Conservation (phyloP, 2,888 invertebrate genomes). For the Drosophila recens region DNA sequence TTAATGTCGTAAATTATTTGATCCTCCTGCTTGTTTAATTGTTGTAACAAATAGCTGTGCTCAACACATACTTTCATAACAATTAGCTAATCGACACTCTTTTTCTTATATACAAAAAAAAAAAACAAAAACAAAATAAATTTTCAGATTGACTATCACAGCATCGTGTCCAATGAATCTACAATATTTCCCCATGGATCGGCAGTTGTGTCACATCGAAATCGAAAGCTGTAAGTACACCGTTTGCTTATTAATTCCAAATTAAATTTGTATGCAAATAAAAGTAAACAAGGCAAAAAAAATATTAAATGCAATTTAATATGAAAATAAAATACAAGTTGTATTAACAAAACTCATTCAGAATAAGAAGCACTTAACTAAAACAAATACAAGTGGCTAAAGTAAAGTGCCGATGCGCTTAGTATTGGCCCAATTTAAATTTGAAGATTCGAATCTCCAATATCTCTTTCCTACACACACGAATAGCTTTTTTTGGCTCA, state of each 20-base stretch:
- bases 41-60: slow-evolving; percentile 68
- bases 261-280: slow-evolving; percentile 6
- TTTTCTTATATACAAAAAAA: slow-evolving; percentile 32
- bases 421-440: slow-evolving; percentile 33
- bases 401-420: slow-evolving; percentile 54
- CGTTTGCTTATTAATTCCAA: slow-evolving; percentile 2
- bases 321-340: slow-evolving; percentile 30
- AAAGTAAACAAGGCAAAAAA: slow-evolving; percentile 19
- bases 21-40: slow-evolving; percentile 73
- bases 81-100: slow-evolving; percentile 52
- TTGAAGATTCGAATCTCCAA: neutral
- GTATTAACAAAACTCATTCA: slow-evolving; percentile 74
- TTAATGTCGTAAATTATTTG: slow-evolving; percentile 61
- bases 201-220: slow-evolving; percentile 97
- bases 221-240: slow-evolving; percentile 98
- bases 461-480: neutral
- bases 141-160: slow-evolving; percentile 92
- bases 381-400: slow-evolving; percentile 52
- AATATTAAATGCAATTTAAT: slow-evolving; percentile 11
- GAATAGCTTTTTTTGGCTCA: neutral
- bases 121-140: slow-evolving; percentile 30
- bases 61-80: slow-evolving; percentile 26
- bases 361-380: slow-evolving; percentile 67
- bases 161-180: slow-evolving; percentile 98
- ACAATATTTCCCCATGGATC: slow-evolving; percentile 98